Conservation (phyloP, 92 coral and sea anemone genomes). For the Epizoanthus rinbou region DNA sequence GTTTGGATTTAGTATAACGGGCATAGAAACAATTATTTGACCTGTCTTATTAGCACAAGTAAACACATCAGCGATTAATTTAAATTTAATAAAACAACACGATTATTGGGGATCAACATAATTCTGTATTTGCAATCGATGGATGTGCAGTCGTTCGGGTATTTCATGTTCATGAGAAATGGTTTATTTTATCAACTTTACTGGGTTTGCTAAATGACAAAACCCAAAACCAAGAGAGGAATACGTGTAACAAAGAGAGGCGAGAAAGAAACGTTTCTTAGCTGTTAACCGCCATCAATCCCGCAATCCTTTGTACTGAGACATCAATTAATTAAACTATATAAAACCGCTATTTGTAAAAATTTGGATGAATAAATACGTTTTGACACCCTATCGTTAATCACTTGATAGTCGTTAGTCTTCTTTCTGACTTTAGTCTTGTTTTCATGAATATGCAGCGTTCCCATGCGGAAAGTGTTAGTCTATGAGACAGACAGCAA, state of each 20-base stretch:
- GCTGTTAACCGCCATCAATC: too few relatives aligned
- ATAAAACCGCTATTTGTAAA: not conserved
- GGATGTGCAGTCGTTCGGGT: too few relatives aligned
- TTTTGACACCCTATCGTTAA: not conserved
- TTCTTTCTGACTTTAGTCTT: not conserved
- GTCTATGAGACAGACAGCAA: too few relatives aligned
- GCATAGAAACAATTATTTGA: slow-evolving; percentile 3
- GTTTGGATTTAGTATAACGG: slow-evolving; percentile 5
- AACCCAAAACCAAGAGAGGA: too few relatives aligned
- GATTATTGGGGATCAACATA: not conserved
- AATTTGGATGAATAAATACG: slow-evolving; percentile 14
- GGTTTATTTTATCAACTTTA: too few relatives aligned
- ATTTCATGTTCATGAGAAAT: too few relatives aligned
- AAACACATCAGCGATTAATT: not conserved
- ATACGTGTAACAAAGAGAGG: too few relatives aligned
- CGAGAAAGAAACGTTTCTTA: not conserved
- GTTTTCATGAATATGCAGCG: not conserved
- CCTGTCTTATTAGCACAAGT: not conserved
- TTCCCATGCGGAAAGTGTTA: not conserved
- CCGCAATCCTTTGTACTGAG: not conserved
- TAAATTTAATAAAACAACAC: not conserved
- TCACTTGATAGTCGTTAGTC: not conserved
- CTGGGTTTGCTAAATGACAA: too few relatives aligned
- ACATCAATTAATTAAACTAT: not conserved
- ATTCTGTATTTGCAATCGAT: too few relatives aligned